A percentile compares a stretch with the other conserved stretches of the same genome.
phyloP scores from a whole-genome alignment of 2,888 invertebrate species.

The Orthosia gothica region DNA sequence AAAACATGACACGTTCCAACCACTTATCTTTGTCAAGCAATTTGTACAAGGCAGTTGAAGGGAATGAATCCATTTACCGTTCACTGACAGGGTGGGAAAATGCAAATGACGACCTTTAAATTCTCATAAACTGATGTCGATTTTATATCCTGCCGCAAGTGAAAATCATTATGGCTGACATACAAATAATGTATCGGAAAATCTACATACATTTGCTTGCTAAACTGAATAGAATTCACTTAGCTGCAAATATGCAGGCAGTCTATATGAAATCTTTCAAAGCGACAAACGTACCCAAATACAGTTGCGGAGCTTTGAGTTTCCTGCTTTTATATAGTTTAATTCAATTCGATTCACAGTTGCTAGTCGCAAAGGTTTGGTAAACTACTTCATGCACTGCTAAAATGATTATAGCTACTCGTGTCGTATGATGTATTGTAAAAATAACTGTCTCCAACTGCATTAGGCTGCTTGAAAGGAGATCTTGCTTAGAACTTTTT shows the following conservation, averaged over 20 bases:
- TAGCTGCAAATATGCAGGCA: not conserved
- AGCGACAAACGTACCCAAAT: not conserved
- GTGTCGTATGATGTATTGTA: not conserved
- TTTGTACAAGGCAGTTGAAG: too few species aligned
- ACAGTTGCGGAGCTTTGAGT: not conserved
- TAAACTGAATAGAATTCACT: slow-evolving; percentile 6
- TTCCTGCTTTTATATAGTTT: slow-evolving; percentile 7
- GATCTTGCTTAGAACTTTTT: too few species aligned
- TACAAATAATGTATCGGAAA: not conserved
- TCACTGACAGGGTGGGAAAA: slow-evolving; percentile 31
- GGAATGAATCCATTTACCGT: slow-evolving; percentile 4
- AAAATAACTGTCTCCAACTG: not conserved
- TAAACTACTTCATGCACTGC: not conserved
- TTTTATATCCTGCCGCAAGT: slow-evolving; percentile 18
- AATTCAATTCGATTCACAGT: slow-evolving; percentile 5
- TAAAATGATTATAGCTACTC: not conserved
- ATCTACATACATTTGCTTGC: not conserved
- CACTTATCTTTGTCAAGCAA: too few species aligned
- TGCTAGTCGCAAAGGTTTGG: not conserved
- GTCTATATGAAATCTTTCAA: slow-evolving; percentile 5
- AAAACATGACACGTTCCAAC: too few species aligned
- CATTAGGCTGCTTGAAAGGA: not conserved
- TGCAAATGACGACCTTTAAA: slow-evolving; percentile 47
- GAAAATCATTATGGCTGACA: slow-evolving; percentile 2
- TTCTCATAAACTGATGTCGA: slow-evolving; percentile 33